Conservation (phyloP, 2,888 invertebrate genomes). For the Agrochola lota region DNA sequence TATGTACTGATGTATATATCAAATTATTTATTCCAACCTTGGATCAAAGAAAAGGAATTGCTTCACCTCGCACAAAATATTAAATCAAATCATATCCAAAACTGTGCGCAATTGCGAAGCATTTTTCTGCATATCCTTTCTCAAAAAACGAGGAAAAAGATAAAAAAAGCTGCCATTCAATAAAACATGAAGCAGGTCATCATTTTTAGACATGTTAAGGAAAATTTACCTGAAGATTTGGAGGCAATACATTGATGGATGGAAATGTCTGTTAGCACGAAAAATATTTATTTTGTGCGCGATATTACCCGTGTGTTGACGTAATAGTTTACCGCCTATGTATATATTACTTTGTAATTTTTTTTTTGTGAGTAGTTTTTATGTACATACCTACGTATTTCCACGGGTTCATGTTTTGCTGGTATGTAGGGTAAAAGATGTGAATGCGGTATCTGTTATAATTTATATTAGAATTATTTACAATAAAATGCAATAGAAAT, state of each 20-base stretch:
- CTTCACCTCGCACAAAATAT: background rate
- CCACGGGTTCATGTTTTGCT: background rate
- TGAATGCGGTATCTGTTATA: background rate
- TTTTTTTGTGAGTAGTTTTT: slow-evolving; percentile 30
- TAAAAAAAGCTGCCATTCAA: slow-evolving; percentile 16
- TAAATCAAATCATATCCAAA: slow-evolving; percentile 3
- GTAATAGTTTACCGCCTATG: slow-evolving; percentile 46
- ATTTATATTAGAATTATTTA: background rate
- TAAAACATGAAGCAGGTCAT: slow-evolving; percentile 37
- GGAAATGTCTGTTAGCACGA: slow-evolving; percentile 45
- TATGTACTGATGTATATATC: background rate
- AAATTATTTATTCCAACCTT: background rate
- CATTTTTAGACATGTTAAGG: slow-evolving; percentile 33
- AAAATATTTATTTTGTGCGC: slow-evolving; percentile 64
- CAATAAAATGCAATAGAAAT: background rate
- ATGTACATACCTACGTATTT: slow-evolving; percentile 3
- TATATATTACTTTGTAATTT: slow-evolving; percentile 53
- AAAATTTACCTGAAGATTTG: slow-evolving; percentile 56
- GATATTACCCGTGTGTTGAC: slow-evolving; percentile 52
- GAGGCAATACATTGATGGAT: slow-evolving; percentile 59
- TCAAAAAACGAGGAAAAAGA: slow-evolving; percentile 9
- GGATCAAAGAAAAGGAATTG: background rate
- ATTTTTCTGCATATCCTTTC: background rate
- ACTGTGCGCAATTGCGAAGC: background rate
- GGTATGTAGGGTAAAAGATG: background rate